Conservation (phyloP, 2,113 vertebrate species). For the Centropus unirufus region DNA sequence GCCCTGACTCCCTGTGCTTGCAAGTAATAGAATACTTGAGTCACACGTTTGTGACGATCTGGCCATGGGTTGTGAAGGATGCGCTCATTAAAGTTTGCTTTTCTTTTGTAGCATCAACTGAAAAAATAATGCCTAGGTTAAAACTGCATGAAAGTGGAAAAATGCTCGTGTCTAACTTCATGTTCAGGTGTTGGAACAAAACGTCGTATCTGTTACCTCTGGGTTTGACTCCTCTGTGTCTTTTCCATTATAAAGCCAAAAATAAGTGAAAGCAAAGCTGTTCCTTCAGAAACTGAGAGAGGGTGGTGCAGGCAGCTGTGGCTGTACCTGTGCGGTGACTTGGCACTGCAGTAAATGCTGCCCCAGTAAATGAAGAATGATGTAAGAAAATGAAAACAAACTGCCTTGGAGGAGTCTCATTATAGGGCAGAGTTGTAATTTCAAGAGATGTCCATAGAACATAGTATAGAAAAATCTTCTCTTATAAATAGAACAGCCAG, state of each 20-base stretch:
- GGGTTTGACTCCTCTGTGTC: fast-evolving
- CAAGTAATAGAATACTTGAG: neutral
- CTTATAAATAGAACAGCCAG: neutral
- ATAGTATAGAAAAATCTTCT: neutral
- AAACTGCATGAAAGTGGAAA: neutral
- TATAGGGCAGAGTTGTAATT: neutral
- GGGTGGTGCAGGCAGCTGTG: neutral
- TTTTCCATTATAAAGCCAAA: neutral
- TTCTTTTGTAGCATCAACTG: neutral
- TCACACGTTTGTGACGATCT: neutral
- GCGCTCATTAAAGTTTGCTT: neutral
- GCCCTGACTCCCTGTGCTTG: neutral
- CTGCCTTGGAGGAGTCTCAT: neutral
- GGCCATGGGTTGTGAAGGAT: neutral
- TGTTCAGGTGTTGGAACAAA: neutral
- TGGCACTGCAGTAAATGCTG: neutral
- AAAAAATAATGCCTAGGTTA: neutral
- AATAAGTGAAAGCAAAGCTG: neutral
- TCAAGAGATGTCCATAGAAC: neutral
- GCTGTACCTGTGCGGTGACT: neutral
- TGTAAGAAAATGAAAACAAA: neutral
- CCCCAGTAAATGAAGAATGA: neutral
- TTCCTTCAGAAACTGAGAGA: neutral
- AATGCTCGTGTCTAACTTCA: neutral
- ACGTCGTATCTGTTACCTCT: neutral